Evolutionary conservation across 1,140 invertebrate species (phyloP).

Genomic region (Oreohelix idahoensis): DNA sequence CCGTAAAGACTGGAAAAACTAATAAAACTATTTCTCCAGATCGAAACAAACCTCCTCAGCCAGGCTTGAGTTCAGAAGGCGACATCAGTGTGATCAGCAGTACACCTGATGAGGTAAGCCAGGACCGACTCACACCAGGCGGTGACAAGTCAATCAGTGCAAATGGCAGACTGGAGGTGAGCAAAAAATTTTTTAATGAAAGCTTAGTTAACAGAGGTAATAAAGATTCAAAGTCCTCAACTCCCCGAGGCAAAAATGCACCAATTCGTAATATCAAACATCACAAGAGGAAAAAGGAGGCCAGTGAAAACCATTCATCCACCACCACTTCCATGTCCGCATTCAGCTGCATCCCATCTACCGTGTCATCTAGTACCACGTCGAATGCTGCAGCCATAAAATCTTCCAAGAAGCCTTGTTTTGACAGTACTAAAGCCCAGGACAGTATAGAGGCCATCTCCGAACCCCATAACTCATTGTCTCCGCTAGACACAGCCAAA

Average conservation of each 20-base stretch:
- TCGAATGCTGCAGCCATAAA: not conserved
- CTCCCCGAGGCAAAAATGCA: not conserved
- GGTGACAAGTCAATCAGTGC: not conserved
- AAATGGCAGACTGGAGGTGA: not conserved
- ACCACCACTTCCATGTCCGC: not conserved
- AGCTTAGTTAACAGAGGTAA: not conserved
- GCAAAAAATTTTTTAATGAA: not conserved
- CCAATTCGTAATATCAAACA: not conserved
- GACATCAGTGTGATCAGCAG: slow-evolving; percentile 12
- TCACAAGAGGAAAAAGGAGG: not conserved
- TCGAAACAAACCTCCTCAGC: too few relatives aligned
- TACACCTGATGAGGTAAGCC: slow-evolving; percentile 14
- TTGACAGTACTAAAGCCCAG: not conserved
- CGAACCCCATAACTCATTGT: slow-evolving; percentile 9
- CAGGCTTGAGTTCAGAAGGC: not conserved
- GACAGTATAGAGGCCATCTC: slow-evolving; percentile 17
- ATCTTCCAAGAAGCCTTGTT: not conserved
- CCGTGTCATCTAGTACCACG: not conserved
- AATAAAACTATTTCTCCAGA: not conserved
- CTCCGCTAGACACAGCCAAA: not conserved
- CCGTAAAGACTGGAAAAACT: not conserved
- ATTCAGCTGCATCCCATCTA: not conserved
- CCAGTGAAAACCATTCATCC: not conserved
- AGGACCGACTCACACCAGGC: not conserved
- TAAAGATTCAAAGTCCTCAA: not conserved